A percentile compares a stretch with the other conserved stretches of the same genome.
Evolutionary conservation across 2,797 vertebrate genomes (phyloP).

Genomic region (Manis pentadactyla): DNA sequence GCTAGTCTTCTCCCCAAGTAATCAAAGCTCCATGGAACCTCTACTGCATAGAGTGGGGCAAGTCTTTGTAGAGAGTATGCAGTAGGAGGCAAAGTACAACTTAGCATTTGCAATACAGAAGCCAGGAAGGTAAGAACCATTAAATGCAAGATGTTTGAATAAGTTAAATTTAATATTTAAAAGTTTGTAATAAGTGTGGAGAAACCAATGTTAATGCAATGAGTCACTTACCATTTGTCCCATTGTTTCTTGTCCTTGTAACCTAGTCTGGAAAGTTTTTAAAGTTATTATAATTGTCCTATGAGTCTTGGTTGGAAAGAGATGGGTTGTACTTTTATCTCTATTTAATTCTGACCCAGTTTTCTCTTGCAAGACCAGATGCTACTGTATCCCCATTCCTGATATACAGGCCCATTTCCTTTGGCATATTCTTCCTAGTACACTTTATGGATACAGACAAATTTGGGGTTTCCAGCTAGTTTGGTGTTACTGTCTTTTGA

Average conservation of each 20-base stretch:
- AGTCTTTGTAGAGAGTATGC: not conserved
- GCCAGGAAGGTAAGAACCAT: not conserved
- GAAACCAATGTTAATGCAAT: not conserved
- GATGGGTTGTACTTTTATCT: not conserved
- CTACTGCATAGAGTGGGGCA: not conserved
- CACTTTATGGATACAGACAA: not conserved
- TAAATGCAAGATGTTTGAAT: not conserved
- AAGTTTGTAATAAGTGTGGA: not conserved
- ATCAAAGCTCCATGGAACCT: not conserved
- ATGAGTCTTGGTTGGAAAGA: not conserved
- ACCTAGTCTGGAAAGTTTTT: not conserved
- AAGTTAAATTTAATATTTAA: conserved; percentile 35
- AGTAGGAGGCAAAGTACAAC: not conserved
- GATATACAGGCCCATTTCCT: not conserved
- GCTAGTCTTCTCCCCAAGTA: conserved; percentile 3
- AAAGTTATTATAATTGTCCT: not conserved
- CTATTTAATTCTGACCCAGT: not conserved
- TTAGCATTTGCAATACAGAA: conserved; percentile 31
- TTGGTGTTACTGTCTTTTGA: not conserved
- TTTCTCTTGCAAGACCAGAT: not conserved
- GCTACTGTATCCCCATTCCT: not conserved
- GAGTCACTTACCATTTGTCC: not conserved
- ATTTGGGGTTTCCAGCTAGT: not conserved
- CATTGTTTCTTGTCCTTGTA: conserved; percentile 1
- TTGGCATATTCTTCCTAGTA: not conserved